phyloP scores from a whole-genome alignment of 1,140 invertebrate species.

The Carcinoscorpius rotundicauda region DNA sequence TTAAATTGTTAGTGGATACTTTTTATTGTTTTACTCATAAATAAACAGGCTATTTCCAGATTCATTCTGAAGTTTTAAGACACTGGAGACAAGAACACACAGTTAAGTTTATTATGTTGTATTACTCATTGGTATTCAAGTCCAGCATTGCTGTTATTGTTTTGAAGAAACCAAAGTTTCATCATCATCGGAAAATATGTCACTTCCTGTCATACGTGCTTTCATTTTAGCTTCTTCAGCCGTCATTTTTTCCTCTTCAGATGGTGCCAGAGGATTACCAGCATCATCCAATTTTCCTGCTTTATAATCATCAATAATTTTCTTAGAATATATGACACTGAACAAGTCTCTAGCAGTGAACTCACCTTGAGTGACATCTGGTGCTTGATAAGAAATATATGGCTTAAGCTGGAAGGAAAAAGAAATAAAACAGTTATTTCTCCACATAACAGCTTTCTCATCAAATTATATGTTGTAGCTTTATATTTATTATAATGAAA shows the following conservation, averaged over 20 bases:
- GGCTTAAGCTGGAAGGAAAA: slow-evolving; percentile 59
- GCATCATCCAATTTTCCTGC: slow-evolving; percentile 51
- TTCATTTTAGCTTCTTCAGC: slow-evolving; percentile 51
- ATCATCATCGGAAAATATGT: slow-evolving; percentile 46
- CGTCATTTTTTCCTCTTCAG: slow-evolving; percentile 52
- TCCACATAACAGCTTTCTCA: too few species aligned
- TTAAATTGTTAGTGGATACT: too few species aligned
- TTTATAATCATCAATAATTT: slow-evolving; percentile 66
- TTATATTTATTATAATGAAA: too few species aligned
- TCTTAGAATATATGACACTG: slow-evolving; percentile 61
- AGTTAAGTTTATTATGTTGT: too few species aligned
- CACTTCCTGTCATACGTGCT: slow-evolving; percentile 58
- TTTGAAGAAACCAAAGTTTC: too few species aligned
- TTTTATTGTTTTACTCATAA: too few species aligned
- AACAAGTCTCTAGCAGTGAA: slow-evolving; percentile 78
- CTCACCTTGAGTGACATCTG: slow-evolving; percentile 57
- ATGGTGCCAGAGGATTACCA: slow-evolving; percentile 55
- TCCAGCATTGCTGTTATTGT: too few species aligned
- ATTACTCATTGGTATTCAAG: too few species aligned
- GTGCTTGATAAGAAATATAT: slow-evolving; percentile 75
- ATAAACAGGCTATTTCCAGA: too few species aligned
- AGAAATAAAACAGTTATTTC: background rate
- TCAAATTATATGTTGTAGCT: too few species aligned
- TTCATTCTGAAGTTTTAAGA: too few species aligned
- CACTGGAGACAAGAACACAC: too few species aligned